These are phyloP conservation scores for Heptranchias perlo DNA, from an alignment of 2,113 vertebrate species.

Conservation along the genomic window DNA sequence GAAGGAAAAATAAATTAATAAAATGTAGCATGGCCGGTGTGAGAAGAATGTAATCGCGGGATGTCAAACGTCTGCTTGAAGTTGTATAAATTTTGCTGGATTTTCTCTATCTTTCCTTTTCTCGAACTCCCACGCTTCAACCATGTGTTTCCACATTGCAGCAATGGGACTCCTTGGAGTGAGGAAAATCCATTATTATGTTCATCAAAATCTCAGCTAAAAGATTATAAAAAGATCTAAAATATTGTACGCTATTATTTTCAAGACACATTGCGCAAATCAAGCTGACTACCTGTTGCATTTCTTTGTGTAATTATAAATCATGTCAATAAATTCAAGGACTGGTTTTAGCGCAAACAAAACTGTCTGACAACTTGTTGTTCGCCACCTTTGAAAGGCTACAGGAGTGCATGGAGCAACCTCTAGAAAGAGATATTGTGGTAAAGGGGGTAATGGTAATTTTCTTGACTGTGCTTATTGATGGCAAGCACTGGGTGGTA, in stretches of 20 bases:
- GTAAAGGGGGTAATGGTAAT: not conserved
- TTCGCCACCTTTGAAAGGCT: not conserved
- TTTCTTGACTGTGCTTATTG: not conserved
- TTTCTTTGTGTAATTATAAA: not conserved
- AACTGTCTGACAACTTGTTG: not conserved
- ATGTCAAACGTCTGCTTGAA: not conserved
- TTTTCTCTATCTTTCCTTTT: not conserved
- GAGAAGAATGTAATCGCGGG: not conserved
- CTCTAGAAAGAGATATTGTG: not conserved
- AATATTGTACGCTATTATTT: not conserved
- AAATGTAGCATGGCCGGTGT: not conserved
- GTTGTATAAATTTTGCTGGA: no score
- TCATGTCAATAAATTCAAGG: not conserved
- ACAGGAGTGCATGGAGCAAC: not conserved
- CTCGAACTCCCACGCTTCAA: not conserved
- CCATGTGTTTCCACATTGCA: not conserved
- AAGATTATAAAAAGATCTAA: not conserved
- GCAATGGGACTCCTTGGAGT: no score
- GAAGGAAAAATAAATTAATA: not conserved
- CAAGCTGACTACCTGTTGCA: not conserved
- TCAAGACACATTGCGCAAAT: not conserved
- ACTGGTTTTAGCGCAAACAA: not conserved
- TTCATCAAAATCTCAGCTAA: not conserved
- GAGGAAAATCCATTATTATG: not conserved
- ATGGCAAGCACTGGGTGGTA: no score